Evolutionary conservation across 1,140 invertebrate species (phyloP), one percentile per base, ranked within the genome.

Genomic region (Akabosia matsudoensis): DNA sequence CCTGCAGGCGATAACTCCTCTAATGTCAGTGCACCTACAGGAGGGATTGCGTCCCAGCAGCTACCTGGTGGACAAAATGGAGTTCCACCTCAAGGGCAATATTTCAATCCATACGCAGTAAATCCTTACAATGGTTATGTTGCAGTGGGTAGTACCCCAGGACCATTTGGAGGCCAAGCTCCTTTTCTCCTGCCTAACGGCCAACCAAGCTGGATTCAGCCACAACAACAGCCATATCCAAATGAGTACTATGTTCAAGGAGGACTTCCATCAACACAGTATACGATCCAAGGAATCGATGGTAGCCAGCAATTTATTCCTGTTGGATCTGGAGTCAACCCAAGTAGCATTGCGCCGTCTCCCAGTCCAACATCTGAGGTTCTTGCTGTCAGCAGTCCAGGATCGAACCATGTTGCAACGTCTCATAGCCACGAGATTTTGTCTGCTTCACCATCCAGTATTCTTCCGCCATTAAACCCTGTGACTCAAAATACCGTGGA

Each of bases 21-120:
- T 16, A 13, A 10, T 7, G 54, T n/a, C 28, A 7, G 14, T 61
- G 4, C 54, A 13, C 54, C 54, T n/a, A 13, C 54, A 14, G 22
- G 26, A 10, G 14, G 26, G n/a, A 24, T 45, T 45, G 7, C 37
- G 37, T 3, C 54, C 22, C 54, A 56, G 24, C 54, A 10, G 10
- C 54, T 16, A 22, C 54, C 54, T 56, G n/a, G 54, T n/a, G 54
- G 45, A 51, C 54, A 4, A 14, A 22, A 4, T 7, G 54, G 37
- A 45, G 37, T 56, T 56, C 61, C 61, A 67, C 61, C 61, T 28
- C 61, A 67, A 30, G n/a, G n/a, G n/a, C 26, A 67, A 30, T 67
- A 10, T 67, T 67, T 30, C 28, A 67, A 67, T 67, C 61, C 61
- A 10, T 67, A 67, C 28, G 1, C 31, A 10, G 31, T 67, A 4